Evolutionary conservation across 1,140 invertebrate genomes (phyloP).

Genomic region (Panagrolaimus sp.): DNA sequence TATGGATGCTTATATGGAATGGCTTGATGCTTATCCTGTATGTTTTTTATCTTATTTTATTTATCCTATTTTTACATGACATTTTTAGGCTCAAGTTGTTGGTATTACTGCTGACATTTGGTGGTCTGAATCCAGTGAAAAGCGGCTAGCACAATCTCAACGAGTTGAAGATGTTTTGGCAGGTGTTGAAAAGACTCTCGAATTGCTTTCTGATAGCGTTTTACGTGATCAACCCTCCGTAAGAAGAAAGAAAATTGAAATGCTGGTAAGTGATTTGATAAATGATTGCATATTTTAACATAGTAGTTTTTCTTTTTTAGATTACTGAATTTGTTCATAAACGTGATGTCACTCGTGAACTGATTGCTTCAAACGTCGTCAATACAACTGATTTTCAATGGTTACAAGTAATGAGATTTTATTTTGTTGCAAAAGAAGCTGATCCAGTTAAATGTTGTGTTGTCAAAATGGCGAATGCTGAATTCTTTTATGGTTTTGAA

Average conservation of each 20-base stretch:
- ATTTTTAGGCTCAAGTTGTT: constrained; percentile 76
- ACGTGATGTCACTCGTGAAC: constrained; percentile 81
- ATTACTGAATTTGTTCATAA: constrained; percentile 99
- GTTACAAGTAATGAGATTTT: constrained; percentile 91
- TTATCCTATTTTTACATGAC: too few species aligned
- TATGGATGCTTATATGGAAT: constrained; percentile 75
- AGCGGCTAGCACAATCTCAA: constrained; percentile 40
- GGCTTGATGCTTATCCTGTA: constrained; percentile 87
- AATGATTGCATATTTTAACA: too few species aligned
- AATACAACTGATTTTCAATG: constrained; percentile 82
- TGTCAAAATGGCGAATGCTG: constrained; percentile 98
- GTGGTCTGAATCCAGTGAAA: constrained; percentile 74
- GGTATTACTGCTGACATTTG: constrained; percentile 61
- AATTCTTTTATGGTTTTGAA: constrained; percentile 98
- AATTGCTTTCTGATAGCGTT: constrained; percentile 91
- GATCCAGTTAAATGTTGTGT: constrained; percentile 90
- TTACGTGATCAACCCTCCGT: constrained; percentile 94
- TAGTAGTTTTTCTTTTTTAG: too few species aligned
- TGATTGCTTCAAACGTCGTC: constrained; percentile 77
- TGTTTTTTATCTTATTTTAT: too few species aligned
- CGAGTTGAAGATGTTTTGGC: constrained; percentile 76
- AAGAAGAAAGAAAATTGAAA: constrained; percentile 84
- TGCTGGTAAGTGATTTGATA: constrained; percentile 21
- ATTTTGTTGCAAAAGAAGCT: constrained; percentile 76
- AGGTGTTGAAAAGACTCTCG: constrained; percentile 82